Conservation (phyloP, 2,888 invertebrate genomes). For the Apotomis turbidana region DNA sequence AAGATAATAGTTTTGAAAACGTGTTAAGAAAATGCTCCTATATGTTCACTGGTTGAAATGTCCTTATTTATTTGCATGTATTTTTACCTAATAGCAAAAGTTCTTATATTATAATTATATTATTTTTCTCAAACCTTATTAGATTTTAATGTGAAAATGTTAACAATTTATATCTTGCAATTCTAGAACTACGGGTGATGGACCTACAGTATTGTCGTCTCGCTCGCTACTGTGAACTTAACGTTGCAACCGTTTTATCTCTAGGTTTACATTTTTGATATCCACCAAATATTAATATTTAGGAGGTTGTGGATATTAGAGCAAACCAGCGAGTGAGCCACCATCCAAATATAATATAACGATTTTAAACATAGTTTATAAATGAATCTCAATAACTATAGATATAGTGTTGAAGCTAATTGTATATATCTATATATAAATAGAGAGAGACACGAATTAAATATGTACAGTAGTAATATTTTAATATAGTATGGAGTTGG, state of each 20-base stretch:
- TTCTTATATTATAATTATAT: too few species aligned
- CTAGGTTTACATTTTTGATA: slow-evolving; percentile 38
- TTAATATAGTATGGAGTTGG: slow-evolving; percentile 37
- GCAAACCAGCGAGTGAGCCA: slow-evolving; percentile 34
- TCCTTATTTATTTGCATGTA: not conserved
- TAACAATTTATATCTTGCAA: not conserved
- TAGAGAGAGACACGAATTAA: slow-evolving; percentile 38
- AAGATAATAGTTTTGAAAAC: not conserved
- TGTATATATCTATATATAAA: slow-evolving; percentile 34
- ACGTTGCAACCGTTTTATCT: slow-evolving; percentile 15
- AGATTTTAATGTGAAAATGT: too few species aligned
- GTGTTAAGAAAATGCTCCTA: not conserved
- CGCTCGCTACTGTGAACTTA: slow-evolving; percentile 46
- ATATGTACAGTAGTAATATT: slow-evolving; percentile 51
- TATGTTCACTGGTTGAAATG: not conserved
- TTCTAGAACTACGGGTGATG: slow-evolving; percentile 2
- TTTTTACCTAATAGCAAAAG: too few species aligned
- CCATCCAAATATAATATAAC: slow-evolving; percentile 31
- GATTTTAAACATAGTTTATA: slow-evolving; percentile 31
- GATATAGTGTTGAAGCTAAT: slow-evolving; percentile 14
- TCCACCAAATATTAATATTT: slow-evolving; percentile 45
- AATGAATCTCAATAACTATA: slow-evolving; percentile 33
- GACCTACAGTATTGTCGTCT: slow-evolving; percentile 47
- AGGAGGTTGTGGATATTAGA: slow-evolving; percentile 43
- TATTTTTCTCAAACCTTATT: too few species aligned